These are phyloP conservation scores for Ceramica pisi DNA, from an alignment of 2,888 invertebrate genomes.

Conservation along the genomic window DNA sequence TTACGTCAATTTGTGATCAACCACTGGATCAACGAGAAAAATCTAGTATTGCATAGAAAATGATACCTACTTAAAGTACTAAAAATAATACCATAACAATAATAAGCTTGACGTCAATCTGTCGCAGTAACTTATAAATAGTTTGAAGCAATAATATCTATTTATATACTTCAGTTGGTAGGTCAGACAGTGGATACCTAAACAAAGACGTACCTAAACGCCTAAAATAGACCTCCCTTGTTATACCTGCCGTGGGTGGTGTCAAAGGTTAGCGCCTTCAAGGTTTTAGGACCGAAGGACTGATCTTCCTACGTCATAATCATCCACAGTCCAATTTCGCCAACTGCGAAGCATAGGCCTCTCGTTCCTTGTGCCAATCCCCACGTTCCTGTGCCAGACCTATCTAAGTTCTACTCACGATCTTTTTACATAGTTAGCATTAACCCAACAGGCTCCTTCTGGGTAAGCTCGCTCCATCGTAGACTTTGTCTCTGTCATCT, in stretches of 20 bases:
- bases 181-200: not conserved
- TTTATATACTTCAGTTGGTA: constrained; percentile 3
- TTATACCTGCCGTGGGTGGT: not conserved
- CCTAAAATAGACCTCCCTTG: constrained; percentile 10
- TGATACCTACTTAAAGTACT: not conserved
- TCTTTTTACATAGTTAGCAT: too few relatives aligned
- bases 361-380: too few relatives aligned
- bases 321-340: too few relatives aligned
- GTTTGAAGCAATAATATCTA: not conserved
- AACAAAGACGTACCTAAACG: not conserved
- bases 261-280: constrained; percentile 6
- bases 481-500: too few relatives aligned
- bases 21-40: not conserved
- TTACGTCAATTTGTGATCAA: too few relatives aligned
- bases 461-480: too few relatives aligned
- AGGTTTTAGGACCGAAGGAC: not conserved
- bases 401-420: too few relatives aligned
- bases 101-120: constrained; percentile 39
- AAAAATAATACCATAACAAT: not conserved
- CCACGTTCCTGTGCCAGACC: too few relatives aligned
- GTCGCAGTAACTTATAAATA: constrained; percentile 13
- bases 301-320: not conserved
- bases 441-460: too few relatives aligned
- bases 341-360: too few relatives aligned
- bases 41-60: not conserved